Evolutionary conservation across 1,140 invertebrate species (phyloP).

Genomic region (Orussus abietinus): DNA sequence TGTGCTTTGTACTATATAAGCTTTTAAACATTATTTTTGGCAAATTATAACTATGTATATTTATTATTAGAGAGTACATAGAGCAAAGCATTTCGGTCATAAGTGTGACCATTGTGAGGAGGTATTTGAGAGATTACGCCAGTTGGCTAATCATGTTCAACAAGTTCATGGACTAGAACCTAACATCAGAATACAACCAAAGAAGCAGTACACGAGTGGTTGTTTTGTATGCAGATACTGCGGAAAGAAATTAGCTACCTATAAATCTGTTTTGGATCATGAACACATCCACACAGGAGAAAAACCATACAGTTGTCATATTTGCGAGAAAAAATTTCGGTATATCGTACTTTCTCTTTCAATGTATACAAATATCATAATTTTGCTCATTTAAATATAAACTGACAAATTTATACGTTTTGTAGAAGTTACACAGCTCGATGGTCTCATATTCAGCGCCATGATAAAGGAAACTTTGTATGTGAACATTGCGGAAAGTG

Average conservation of each 20-base stretch:
- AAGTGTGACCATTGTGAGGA: constrained; percentile 49
- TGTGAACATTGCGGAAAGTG: constrained; percentile 11
- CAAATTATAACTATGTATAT: constrained; percentile 12
- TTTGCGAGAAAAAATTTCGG: constrained; percentile 56
- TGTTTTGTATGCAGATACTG: constrained; percentile 25
- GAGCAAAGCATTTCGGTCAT: constrained; percentile 27
- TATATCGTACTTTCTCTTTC: constrained; percentile 4
- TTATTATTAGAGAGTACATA: constrained; percentile 27
- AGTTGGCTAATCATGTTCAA: constrained; percentile 24
- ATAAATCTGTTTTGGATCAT: constrained; percentile 15
- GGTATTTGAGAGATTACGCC: constrained; percentile 32
- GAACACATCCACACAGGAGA: constrained; percentile 54
- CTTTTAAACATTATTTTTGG: constrained; percentile 30
- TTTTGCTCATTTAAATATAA: constrained; percentile 1
- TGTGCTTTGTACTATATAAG: constrained; percentile 32
- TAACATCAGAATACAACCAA: constrained; percentile 14
- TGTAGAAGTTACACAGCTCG: constrained; percentile 10
- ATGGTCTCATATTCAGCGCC: constrained; percentile 10
- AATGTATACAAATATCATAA: neutral
- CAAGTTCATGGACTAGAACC: constrained; percentile 24
- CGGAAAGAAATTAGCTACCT: constrained; percentile 13
- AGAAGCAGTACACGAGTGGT: constrained; percentile 24
- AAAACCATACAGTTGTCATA: constrained; percentile 52
- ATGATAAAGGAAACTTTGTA: constrained; percentile 1
- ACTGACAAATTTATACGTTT: neutral